Evolutionary conservation across 2,888 invertebrate species (phyloP), one percentile per base, ranked within the genome.

Genomic region (Chromoteleia sp.): DNA sequence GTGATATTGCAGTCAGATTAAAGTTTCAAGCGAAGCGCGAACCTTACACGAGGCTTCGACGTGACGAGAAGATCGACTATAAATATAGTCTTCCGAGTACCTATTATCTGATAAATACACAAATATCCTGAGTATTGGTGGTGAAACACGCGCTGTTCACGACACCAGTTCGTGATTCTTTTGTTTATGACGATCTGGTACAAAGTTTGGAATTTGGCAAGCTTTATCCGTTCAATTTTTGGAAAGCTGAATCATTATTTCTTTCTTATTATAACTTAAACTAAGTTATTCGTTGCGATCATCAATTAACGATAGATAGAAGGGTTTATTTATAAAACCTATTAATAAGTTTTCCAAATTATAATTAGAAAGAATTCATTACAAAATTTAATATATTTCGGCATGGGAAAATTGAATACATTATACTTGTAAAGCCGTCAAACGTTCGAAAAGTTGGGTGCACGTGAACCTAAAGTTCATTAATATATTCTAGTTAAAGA

Each of bases 41-140:
- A 6, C 14, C 25, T 43, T 10, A 12, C 68, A 68, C 56, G 56
- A 25, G 56, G 56, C 56, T 56, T 43, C 43, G 12, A 25, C 68
- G 68, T 68, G 70, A 70, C 33, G 30, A 52, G 33, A 33, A 58
- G n/a, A 39, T 70, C 8, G 14, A 12, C 30, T 10, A 21, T 48
- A 12, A 30, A 19, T 56, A 43, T 48, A 41, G 43, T 30, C 19
- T 6, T 43, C 14, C 12, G 14, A 14, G 14, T n/a, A 12, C 8
- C 33, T 58, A 39, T 58, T 39, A 39, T 58, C 41, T 33, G 14
- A 2, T n/a, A n/a, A n/a, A n/a, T n/a, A n/a, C n/a, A n/a, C n/a
- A 2, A 39, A 12, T 8, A 14, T 39, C 39, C 14, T 21, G 12
- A 4, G 2, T 21, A 45, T 45, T 19, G 43, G 48, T 48, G 5